Evolutionary conservation across 92 coral and sea anemone species (phyloP), one percentile per base, ranked within the genome.

Genomic region (Parazoanthus darwini): DNA sequence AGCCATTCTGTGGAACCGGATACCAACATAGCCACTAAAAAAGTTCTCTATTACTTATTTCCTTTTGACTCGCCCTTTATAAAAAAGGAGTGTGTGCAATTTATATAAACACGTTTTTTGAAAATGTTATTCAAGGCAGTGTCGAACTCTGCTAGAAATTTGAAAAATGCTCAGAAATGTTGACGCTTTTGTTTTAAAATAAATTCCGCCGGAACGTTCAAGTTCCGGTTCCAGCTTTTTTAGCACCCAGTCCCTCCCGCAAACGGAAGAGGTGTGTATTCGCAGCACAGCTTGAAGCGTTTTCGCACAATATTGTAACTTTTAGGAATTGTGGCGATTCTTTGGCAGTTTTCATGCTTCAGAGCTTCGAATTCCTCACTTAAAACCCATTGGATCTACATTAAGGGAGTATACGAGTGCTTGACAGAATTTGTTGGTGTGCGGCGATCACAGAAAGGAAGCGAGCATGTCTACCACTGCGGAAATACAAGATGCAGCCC

Each of bases 391-490:
- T 22, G 80, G 80, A 37, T 76, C 16, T 76, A 16, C 10, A 76
- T 9, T 15, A 18, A 76, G 14, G 80, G 10, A 11, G 11, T 8
- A 76, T 13, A 39, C 80, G 3, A 39, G 54, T 18, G 6, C 46
- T 76, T 74, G 79, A 20, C 29, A 4, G 11, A 74, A 22, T 6
- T 74, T 37, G 8, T 74, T 16, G 3, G 42, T 3, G n/a, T 76
- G 4, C 35, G 46, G 78, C 78, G 50, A 42, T 76, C 51, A 76
- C 80, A 76, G 48, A 76, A 39, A 14, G 4, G 14, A 18, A 76
- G 4, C 4, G 35, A 76, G 18, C 80, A 96, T 96, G 98, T 96
- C 98, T 8, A 96, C 98, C 7, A 71, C 36, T 22, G 98, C 88
- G 11, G 90, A 90, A 25, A 76, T 91, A 35, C 87, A 80, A 77